These are phyloP conservation scores for Rhincodon typus DNA, from an alignment of 2,797 vertebrate species.

Conservation along the genomic window DNA sequence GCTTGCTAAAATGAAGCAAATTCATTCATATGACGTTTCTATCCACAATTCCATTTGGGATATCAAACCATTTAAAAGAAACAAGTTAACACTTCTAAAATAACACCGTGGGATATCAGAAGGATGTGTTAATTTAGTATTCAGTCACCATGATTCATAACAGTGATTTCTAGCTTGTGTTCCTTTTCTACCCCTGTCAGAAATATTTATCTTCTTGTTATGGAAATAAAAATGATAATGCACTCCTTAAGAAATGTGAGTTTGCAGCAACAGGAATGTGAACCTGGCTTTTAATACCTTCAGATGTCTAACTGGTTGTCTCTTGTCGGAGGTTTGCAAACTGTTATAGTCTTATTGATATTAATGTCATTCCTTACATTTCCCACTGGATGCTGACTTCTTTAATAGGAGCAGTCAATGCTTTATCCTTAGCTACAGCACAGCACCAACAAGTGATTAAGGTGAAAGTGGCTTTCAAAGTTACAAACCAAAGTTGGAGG, in stretches of 20 bases:
- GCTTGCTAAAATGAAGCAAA: neutral
- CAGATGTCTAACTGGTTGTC: neutral
- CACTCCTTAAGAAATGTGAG: neutral
- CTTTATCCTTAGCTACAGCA: neutral
- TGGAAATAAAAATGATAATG: neutral
- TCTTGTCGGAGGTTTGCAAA: neutral
- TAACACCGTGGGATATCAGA: neutral
- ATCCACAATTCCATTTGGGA: neutral
- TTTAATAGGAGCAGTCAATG: neutral
- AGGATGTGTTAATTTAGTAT: neutral
- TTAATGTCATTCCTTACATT: neutral
- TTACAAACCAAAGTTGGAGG: neutral
- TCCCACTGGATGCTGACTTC: slow-evolving; percentile 1
- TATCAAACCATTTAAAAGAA: neutral
- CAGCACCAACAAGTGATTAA: neutral
- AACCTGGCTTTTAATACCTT: neutral
- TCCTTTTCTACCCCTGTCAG: neutral
- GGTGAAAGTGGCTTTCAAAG: neutral
- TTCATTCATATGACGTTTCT: neutral
- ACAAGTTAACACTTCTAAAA: neutral
- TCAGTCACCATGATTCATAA: neutral
- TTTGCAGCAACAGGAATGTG: neutral
- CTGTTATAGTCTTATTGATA: neutral
- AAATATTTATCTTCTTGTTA: neutral
- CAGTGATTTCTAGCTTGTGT: neutral